Percentiles rank a stretch among this genome's conserved stretches.
These are phyloP conservation scores for Branchinecta lindahli DNA, from an alignment of 1,140 invertebrate species.

Conservation along the genomic window DNA sequence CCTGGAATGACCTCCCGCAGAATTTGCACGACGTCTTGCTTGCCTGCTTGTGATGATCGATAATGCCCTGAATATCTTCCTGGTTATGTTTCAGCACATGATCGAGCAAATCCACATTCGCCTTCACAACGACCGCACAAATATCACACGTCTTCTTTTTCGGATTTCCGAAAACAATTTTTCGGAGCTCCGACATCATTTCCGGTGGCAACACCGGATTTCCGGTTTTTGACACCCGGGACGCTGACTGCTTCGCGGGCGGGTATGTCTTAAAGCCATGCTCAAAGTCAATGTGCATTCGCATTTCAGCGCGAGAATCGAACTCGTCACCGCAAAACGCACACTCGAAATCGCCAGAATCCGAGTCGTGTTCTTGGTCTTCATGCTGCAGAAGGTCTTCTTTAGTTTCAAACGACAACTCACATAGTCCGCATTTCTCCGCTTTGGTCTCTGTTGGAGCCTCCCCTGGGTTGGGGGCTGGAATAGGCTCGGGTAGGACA, in stretches of 20 bases:
- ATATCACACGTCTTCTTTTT: slow-evolving; percentile 4
- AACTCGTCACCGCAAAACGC: neutral
- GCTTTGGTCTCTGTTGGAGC: neutral
- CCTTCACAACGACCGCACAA: neutral
- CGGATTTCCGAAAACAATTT: neutral
- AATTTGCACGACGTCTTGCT: neutral
- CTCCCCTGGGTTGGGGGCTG: neutral
- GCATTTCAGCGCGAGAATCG: neutral
- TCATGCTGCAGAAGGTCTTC: neutral
- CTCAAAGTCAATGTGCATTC: neutral
- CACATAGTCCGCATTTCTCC: neutral
- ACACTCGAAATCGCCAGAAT: neutral
- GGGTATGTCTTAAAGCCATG: neutral
- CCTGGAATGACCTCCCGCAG: neutral
- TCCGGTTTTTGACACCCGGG: no score
- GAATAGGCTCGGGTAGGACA: neutral
- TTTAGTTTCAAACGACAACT: neutral
- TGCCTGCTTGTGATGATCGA: neutral
- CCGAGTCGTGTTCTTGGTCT: neutral
- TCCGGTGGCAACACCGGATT: no score
- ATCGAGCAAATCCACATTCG: neutral
- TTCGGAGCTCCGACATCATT: neutral
- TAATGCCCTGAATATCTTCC: neutral
- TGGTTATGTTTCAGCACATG: neutral
- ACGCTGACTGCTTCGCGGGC: no score